These are phyloP conservation scores for Sebastes kiyomatsui DNA, from an alignment of 2,797 vertebrate genomes.

Conservation along the genomic window DNA sequence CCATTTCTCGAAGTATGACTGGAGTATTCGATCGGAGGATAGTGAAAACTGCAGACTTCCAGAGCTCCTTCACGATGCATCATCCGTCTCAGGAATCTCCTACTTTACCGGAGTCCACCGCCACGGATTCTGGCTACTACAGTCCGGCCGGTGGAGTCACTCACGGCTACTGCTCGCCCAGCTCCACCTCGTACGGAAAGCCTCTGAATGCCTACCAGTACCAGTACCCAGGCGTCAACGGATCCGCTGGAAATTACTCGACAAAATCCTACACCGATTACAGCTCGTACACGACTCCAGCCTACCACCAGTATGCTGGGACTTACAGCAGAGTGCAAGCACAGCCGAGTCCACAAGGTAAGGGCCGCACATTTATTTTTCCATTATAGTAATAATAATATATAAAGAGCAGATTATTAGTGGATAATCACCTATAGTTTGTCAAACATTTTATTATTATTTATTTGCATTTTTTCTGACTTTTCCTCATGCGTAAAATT, in stretches of 20 bases:
- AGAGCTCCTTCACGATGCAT: conserved; percentile 94
- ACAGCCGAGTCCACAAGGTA: conserved; percentile 93
- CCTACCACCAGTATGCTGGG: conserved; percentile 94
- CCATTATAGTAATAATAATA: neutral
- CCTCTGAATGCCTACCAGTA: conserved; percentile 95
- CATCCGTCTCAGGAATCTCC: conserved; percentile 99
- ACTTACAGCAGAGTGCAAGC: conserved; percentile 93
- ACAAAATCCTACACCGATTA: conserved; percentile 94
- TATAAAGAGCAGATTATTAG: neutral
- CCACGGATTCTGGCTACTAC: conserved; percentile 98
- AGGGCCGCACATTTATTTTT: neutral
- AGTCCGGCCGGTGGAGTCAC: conserved; percentile 84
- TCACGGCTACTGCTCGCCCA: conserved; percentile 96
- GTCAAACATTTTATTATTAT: neutral
- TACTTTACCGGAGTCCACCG: conserved; percentile 95
- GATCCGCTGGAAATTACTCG: conserved; percentile 91
- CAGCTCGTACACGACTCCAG: conserved; percentile 90
- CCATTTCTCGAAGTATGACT: conserved; percentile 87
- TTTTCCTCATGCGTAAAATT: neutral
- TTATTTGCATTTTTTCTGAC: neutral
- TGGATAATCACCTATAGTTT: neutral
- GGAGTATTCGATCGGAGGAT: conserved; percentile 98
- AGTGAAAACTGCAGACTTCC: conserved; percentile 93
- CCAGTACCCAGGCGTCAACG: conserved; percentile 93
- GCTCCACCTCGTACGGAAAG: conserved; percentile 93